These are phyloP conservation scores for Suillia variegata DNA, from an alignment of 2,888 invertebrate species.

Conservation along the genomic window DNA sequence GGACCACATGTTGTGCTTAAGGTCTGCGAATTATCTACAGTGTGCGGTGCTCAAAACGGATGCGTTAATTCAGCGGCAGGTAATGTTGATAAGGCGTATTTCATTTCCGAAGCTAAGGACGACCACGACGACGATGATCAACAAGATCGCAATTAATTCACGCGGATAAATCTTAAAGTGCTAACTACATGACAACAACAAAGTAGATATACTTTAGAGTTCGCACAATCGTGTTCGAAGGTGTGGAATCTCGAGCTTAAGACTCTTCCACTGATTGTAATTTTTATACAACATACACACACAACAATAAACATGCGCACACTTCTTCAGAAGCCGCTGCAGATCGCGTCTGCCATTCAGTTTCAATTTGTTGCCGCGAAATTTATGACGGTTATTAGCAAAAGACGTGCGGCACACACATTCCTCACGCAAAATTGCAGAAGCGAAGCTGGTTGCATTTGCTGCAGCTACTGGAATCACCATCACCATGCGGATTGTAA, in stretches of 20 bases:
- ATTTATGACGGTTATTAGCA: conserved; percentile 59
- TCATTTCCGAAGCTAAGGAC: not conserved
- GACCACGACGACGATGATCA: conserved; percentile 28
- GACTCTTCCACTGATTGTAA: conserved; percentile 3
- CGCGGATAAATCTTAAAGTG: conserved; percentile 61
- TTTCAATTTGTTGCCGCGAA: conserved; percentile 57
- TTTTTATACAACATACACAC: not conserved
- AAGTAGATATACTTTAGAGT: conserved; percentile 47
- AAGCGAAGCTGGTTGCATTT: conserved; percentile 12
- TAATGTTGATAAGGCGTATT: conserved; percentile 1
- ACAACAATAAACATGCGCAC: conserved; percentile 11
- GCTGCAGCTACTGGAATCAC: conserved; percentile 33
- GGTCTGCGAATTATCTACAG: not conserved
- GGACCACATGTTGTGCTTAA: conserved; percentile 16
- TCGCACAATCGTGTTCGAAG: not conserved
- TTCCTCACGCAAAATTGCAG: conserved; percentile 37
- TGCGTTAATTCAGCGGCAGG: not conserved
- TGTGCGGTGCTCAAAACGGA: not conserved
- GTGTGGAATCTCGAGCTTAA: conserved; percentile 1
- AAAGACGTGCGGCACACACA: conserved; percentile 49
- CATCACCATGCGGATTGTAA: too few species aligned
- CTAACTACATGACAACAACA: conserved; percentile 63
- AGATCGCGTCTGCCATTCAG: too few species aligned
- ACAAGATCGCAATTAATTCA: conserved; percentile 61
- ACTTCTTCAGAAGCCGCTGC: too few species aligned